Evolutionary conservation across 2,888 invertebrate species (phyloP).

Genomic region (Oxytorus armatus): DNA sequence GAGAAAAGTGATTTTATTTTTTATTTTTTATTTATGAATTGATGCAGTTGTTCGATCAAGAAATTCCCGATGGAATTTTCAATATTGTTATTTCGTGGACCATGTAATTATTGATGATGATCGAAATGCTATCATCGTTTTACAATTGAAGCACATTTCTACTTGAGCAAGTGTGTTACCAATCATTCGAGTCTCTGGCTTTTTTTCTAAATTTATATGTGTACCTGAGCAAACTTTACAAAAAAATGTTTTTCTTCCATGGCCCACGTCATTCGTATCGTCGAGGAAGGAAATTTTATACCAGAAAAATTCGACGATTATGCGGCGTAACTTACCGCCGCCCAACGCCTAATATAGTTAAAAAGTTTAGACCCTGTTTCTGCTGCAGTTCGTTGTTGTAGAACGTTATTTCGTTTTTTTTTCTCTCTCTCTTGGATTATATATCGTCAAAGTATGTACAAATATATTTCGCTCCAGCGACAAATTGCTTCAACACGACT

Average conservation of each 20-base stretch:
- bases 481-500: conserved; percentile 9
- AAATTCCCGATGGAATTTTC: conserved; percentile 1
- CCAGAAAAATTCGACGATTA: conserved; percentile 22
- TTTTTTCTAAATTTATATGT: not conserved
- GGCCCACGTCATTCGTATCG: conserved; percentile 52
- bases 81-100: conserved; percentile 38
- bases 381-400: conserved; percentile 46
- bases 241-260: conserved; percentile 39
- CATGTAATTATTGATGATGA: conserved; percentile 31
- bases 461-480: conserved; percentile 46
- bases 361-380: conserved; percentile 58
- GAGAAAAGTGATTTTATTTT: conserved; percentile 37
- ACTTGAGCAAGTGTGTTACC: conserved; percentile 65
- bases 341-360: conserved; percentile 43
- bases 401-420: not conserved
- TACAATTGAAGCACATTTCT: conserved; percentile 16
- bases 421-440: conserved; percentile 1
- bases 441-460: conserved; percentile 32
- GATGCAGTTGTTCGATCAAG: conserved; percentile 26
- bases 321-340: conserved; percentile 18
- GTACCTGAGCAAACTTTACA: conserved; percentile 49
- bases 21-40: conserved; percentile 21
- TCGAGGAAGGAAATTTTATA: conserved; percentile 21
- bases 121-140: conserved; percentile 42
- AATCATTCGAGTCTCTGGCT: conserved; percentile 44